phyloP scores from a whole-genome alignment of 2,797 vertebrate species.

The Muscicapa comitata region DNA sequence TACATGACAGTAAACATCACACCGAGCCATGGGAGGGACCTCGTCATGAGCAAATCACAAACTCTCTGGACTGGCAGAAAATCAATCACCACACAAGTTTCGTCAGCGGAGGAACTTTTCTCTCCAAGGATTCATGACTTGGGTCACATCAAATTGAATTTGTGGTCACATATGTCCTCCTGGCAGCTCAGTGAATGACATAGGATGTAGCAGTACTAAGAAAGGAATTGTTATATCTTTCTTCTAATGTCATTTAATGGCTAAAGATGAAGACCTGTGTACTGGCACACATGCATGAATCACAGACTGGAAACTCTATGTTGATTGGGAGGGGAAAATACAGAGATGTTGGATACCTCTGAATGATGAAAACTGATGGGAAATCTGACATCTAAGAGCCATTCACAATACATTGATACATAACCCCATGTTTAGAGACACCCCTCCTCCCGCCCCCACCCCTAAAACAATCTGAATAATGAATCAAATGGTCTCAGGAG shows the following conservation, averaged over 20 bases:
- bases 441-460: conserved; percentile 20
- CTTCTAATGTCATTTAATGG: background rate
- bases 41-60: background rate
- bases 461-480: conserved; percentile 71
- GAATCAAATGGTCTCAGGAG: conserved; percentile 74
- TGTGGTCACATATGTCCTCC: background rate
- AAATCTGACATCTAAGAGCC: conserved; percentile 46
- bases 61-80: background rate
- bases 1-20: background rate
- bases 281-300: background rate
- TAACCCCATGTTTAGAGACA: conserved; percentile 63
- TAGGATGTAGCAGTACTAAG: background rate
- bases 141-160: background rate
- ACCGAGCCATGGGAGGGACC: background rate
- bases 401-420: conserved; percentile 51
- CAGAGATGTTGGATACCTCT: background rate
- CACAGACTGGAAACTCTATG: background rate
- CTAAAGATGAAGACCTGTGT: background rate
- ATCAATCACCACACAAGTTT: background rate
- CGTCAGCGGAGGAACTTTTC: background rate
- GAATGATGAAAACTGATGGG: conserved; percentile 24
- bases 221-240: background rate
- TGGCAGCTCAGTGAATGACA: background rate
- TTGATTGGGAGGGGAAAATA: conserved; percentile 19
- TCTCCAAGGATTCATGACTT: background rate